These are phyloP conservation scores for Antheraea assamensis DNA, from an alignment of 2,888 invertebrate species.

Conservation along the genomic window DNA sequence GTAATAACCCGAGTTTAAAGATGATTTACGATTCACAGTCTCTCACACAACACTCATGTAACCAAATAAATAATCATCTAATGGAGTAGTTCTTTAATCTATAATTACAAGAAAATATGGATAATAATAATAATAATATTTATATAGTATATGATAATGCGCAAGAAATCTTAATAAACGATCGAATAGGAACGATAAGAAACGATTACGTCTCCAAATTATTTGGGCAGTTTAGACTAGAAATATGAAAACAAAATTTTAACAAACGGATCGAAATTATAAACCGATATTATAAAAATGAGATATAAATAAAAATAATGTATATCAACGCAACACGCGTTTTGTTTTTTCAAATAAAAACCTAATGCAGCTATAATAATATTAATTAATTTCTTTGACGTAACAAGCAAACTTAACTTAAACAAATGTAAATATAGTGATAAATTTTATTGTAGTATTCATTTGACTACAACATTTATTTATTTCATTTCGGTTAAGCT, in stretches of 20 bases:
- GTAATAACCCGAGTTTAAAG: neutral
- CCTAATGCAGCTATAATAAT: neutral
- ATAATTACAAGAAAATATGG: constrained; percentile 59
- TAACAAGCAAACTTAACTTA: constrained; percentile 76
- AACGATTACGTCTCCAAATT: constrained; percentile 64
- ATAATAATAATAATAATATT: constrained; percentile 44
- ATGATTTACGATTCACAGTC: constrained; percentile 70
- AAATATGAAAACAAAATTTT: constrained; percentile 56
- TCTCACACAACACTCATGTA: constrained; percentile 60
- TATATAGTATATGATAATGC: constrained; percentile 41
- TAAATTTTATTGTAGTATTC: constrained; percentile 66
- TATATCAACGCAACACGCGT: constrained; percentile 49
- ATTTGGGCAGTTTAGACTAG: constrained; percentile 77
- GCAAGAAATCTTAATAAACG: constrained; percentile 50
- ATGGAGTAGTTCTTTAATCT: constrained; percentile 53
- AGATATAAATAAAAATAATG: constrained; percentile 43
- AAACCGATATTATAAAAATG: constrained; percentile 34
- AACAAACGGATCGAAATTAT: constrained; percentile 57
- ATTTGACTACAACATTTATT: constrained; percentile 76
- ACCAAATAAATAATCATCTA: constrained; percentile 55
- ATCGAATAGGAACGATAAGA: constrained; percentile 72
- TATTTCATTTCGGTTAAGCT: constrained; percentile 76
- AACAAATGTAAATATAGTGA: constrained; percentile 74
- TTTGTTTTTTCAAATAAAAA: constrained; percentile 52
- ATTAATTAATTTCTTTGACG: constrained; percentile 58